Base-by-base conservation (phyloP, 2,797 vertebrate genomes). In the Gobionotothen gibberifrons region DNA sequence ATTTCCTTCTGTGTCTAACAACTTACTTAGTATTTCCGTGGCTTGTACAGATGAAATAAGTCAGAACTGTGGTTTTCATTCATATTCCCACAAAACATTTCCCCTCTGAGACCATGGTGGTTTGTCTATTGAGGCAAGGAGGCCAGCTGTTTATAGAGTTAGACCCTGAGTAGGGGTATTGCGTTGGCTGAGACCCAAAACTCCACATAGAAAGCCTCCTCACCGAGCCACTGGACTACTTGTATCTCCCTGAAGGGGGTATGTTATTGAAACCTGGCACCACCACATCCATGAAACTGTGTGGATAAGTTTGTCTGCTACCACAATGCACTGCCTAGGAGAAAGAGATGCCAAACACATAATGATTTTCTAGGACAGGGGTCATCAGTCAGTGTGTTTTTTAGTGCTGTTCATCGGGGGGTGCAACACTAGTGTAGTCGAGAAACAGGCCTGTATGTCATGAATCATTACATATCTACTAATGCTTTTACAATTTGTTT, bases 211-310 rank as follows among this genome's bases (percentile, higher is more conserved):
- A 79, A 21, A 76, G 74, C 52, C 55, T 81, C 78, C 57, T 79
- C 74, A 66, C 36, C n/a, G 69, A 71, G 68, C 54, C 57, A 48
- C 47, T 63, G 48, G 55, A 59, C 72, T 73, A 54, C 68, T 68
- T 79, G 64, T 67, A 72, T 83, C 73, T 76, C 59, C 69, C 59
- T 64, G 59, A 75, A 74, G 70, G 60, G 13, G 7, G n/a, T 57
- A 19, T 64, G 48, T 76, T 77, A 65, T 72, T 73, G 66, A 80
- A 83, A 84, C 57, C 68, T 76, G 72, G 75, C 72, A 67, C 49
- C 49, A 59, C 32, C 2, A 59, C 44, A 65, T 62, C 17, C 32
- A 56, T 72, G 39, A 76, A 77, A 67, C 74, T 57, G 47, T 76
- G 39, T 22, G 43, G 47, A 58, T 73, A 53, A 16, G 49, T 70